A percentile compares a stretch with the other conserved stretches of the same genome.
Evolutionary conservation across 2,888 invertebrate species (phyloP).

Genomic region (Anagyrus pseudococci): DNA sequence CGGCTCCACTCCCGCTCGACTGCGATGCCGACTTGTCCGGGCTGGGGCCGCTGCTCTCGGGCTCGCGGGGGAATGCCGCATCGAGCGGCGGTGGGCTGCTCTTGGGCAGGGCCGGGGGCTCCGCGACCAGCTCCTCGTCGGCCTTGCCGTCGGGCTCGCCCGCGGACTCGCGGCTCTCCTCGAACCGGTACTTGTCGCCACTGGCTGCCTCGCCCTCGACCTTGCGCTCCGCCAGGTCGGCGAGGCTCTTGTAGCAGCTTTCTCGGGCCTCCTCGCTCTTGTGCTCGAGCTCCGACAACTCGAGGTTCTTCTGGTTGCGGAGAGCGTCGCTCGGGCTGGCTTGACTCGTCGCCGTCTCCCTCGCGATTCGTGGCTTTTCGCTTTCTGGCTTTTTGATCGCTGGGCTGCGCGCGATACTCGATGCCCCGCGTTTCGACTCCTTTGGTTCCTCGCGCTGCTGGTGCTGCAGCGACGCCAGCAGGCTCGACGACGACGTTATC

Average conservation of each 20-base stretch:
- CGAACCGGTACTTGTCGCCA: slow-evolving; percentile 48
- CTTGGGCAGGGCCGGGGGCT: slow-evolving; percentile 74
- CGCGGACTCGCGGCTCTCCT: slow-evolving; percentile 77
- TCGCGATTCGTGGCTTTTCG: slow-evolving; percentile 48
- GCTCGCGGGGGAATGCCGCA: slow-evolving; percentile 6
- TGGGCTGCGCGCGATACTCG: slow-evolving; percentile 46
- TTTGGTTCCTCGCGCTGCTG: slow-evolving; percentile 6
- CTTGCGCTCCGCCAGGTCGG: slow-evolving; percentile 43
- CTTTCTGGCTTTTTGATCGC: slow-evolving; percentile 52
- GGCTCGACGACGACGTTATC: slow-evolving; percentile 54
- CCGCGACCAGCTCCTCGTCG: slow-evolving; percentile 76
- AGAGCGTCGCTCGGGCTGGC: slow-evolving; percentile 39
- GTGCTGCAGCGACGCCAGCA: slow-evolving; percentile 40
- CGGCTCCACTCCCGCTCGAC: slow-evolving; percentile 48
- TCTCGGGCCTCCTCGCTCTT: slow-evolving; percentile 12
- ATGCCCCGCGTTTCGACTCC: slow-evolving; percentile 42
- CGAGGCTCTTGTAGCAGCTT: neutral
- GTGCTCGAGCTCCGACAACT: slow-evolving; percentile 46
- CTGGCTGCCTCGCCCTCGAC: slow-evolving; percentile 48
- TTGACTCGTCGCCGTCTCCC: too few relatives aligned
- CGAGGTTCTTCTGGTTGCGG: slow-evolving; percentile 36
- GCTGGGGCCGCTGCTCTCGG: neutral
- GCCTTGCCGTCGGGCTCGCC: slow-evolving; percentile 89
- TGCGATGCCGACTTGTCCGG: too few relatives aligned
- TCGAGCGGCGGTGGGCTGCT: slow-evolving; percentile 69